Percentiles rank a stretch among this genome's conserved stretches.
These are phyloP conservation scores for Drosophila auraria DNA, from an alignment of 1,140 invertebrate species.

Conservation along the genomic window DNA sequence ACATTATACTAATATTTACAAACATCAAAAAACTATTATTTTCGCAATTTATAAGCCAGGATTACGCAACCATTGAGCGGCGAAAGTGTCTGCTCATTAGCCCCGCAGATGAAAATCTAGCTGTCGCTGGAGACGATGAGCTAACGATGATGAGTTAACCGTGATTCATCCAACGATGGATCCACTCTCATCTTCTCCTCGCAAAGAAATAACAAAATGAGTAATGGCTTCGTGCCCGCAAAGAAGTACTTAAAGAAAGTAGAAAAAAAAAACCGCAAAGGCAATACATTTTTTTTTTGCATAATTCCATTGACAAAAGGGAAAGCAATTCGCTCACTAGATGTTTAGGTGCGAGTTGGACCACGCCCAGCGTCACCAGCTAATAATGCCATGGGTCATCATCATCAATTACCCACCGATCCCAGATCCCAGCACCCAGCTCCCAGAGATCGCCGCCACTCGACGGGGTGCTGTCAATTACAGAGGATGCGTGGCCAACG, in stretches of 20 bases:
- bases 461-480: conserved; percentile 41
- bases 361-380: conserved; percentile 35
- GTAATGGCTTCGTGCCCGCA: conserved; percentile 42
- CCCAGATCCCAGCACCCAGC: conserved; percentile 4
- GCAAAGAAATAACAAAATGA: conserved; percentile 32
- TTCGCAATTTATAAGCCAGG: neutral
- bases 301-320: conserved; percentile 60
- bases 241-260: neutral
- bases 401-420: conserved; percentile 32
- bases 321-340: conserved; percentile 51
- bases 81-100: conserved; percentile 42
- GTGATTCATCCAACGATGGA: conserved; percentile 37
- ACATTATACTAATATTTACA: too few relatives aligned
- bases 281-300: conserved; percentile 41
- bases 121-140: conserved; percentile 28
- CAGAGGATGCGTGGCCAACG: conserved; percentile 53
- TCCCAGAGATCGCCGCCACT: conserved; percentile 8
- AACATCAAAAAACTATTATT: neutral
- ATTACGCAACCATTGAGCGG: conserved; percentile 7
- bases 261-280: conserved; percentile 15
- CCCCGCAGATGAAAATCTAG: conserved; percentile 24
- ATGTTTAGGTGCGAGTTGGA: conserved; percentile 19
- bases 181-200: conserved; percentile 4
- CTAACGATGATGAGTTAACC: conserved; percentile 52
- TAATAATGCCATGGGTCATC: conserved; percentile 30